These are phyloP conservation scores for Catamblyrhynchus diadema DNA, from an alignment of 2,797 vertebrate species.

Conservation along the genomic window DNA sequence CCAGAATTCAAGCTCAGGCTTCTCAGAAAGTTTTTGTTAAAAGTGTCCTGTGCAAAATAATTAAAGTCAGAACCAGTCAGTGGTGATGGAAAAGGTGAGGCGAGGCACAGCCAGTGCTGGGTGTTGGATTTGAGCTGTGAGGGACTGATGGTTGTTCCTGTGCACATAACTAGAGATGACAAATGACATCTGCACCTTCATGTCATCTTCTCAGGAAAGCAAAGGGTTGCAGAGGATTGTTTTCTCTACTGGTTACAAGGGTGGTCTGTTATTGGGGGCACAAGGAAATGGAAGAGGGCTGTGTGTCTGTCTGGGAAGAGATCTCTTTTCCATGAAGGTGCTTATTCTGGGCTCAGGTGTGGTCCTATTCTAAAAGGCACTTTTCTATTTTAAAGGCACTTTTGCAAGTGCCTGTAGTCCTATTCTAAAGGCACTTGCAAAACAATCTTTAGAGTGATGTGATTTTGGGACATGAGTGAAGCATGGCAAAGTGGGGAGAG, in stretches of 20 bases:
- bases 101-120: not conserved
- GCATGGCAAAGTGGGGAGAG: not conserved
- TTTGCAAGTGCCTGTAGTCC: not conserved
- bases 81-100: not conserved
- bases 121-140: not conserved
- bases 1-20: not conserved
- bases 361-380: not conserved
- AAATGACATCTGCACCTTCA: not conserved
- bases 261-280: not conserved
- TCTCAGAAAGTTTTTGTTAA: not conserved
- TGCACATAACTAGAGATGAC: not conserved
- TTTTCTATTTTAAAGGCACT: not conserved
- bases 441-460: not conserved
- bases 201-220: fast-evolving
- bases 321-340: not conserved
- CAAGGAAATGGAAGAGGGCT: not conserved
- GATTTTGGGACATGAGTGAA: not conserved
- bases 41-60: not conserved
- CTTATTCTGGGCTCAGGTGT: not conserved
- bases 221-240: not conserved
- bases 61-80: not conserved
- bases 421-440: not conserved
- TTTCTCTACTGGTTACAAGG: not conserved
- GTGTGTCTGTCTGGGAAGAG: not conserved
- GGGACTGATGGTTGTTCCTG: not conserved